Conservation (phyloP, 2,888 invertebrate genomes). For the Cataglyphis albicans region DNA sequence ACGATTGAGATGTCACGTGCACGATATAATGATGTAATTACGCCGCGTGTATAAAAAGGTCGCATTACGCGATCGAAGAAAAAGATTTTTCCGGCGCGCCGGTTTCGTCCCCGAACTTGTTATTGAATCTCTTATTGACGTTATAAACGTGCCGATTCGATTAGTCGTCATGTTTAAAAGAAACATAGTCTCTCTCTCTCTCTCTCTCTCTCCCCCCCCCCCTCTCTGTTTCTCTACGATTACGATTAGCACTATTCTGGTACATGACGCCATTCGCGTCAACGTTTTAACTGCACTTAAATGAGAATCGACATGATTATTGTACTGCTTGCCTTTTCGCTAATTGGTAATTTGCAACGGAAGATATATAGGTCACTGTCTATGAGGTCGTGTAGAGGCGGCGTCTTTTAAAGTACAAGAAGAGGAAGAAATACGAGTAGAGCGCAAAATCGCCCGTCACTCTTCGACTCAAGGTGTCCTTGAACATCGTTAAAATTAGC, state of each 20-base stretch:
- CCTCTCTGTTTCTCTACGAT: conserved; percentile 42
- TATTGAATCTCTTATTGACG: conserved; percentile 26
- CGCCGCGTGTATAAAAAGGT: conserved; percentile 9
- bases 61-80: conserved; percentile 26
- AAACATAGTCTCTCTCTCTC: not conserved
- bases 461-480: conserved; percentile 63
- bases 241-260: conserved; percentile 79
- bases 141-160: conserved; percentile 20
- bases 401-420: conserved; percentile 43
- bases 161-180: conserved; percentile 19
- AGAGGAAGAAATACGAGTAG: not conserved
- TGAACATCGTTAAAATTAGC: conserved; percentile 74
- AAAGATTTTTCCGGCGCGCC: conserved; percentile 29
- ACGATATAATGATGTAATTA: not conserved
- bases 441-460: not conserved
- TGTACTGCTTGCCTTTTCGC: conserved; percentile 68
- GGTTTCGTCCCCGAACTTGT: conserved; percentile 4
- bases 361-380: conserved; percentile 75
- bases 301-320: conserved; percentile 76
- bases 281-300: conserved; percentile 71
- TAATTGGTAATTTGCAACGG: conserved; percentile 57
- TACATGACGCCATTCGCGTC: conserved; percentile 72
- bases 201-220: not conserved
- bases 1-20: not conserved
- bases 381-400: conserved; percentile 73